A percentile compares a stretch with the other conserved stretches of the same genome.
phyloP scores from a whole-genome alignment of 2,797 vertebrate species.

The Enteromius anoplus region DNA sequence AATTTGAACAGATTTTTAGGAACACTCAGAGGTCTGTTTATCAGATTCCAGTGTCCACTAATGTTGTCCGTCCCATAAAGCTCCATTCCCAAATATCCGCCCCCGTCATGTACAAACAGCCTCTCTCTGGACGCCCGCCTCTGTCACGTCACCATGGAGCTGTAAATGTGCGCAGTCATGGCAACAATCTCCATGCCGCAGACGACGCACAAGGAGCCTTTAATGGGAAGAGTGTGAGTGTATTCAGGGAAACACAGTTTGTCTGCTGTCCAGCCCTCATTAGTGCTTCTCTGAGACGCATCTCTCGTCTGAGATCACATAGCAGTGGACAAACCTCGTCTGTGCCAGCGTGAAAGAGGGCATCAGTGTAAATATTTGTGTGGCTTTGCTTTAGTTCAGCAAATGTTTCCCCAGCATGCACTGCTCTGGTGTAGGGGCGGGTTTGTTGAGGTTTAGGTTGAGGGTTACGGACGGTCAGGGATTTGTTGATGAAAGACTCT shows the following conservation, averaged over 20 bases:
- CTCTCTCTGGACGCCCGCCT: not conserved
- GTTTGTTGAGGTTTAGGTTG: not conserved
- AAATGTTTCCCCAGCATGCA: not conserved
- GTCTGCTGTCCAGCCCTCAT: slow-evolving; percentile 49
- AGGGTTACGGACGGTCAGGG: not conserved
- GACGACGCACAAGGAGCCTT: slow-evolving; percentile 45
- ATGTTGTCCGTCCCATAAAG: slow-evolving; percentile 18
- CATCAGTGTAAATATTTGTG: not conserved
- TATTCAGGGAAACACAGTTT: slow-evolving; percentile 18
- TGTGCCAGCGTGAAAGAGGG: slow-evolving; percentile 12
- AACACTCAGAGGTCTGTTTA: not conserved
- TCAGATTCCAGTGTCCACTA: not conserved
- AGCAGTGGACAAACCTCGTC: slow-evolving; percentile 19
- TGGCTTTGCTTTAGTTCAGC: not conserved
- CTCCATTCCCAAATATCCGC: slow-evolving; percentile 22
- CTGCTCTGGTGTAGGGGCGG: too few relatives aligned
- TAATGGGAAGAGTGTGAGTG: slow-evolving; percentile 27
- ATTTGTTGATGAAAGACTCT: not conserved
- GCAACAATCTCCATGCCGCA: slow-evolving; percentile 63
- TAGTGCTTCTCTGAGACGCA: slow-evolving; percentile 12
- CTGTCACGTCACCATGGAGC: slow-evolving; percentile 17
- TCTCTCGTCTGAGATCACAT: slow-evolving; percentile 29
- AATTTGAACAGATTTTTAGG: not conserved
- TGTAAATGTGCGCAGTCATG: slow-evolving; percentile 58
- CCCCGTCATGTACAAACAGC: slow-evolving; percentile 26